Percentiles rank a stretch among this genome's conserved stretches.
phyloP scores from a whole-genome alignment of 2,888 invertebrate species.

The Platycheirus albimanus region DNA sequence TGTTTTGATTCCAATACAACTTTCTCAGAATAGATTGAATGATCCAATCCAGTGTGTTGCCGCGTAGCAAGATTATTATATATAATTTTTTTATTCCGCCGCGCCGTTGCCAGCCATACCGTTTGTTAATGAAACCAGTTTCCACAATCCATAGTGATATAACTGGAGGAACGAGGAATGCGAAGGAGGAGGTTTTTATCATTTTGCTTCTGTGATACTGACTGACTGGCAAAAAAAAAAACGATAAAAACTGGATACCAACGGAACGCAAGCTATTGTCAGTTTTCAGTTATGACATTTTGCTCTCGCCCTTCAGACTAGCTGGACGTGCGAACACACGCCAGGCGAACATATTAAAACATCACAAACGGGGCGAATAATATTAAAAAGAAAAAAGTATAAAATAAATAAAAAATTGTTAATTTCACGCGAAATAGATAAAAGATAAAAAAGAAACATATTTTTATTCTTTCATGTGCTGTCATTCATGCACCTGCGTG shows the following conservation, averaged over 20 bases:
- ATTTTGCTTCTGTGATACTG: slow-evolving; percentile 1
- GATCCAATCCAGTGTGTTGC: slow-evolving; percentile 50
- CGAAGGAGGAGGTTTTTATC: slow-evolving; percentile 28
- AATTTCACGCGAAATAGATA: slow-evolving; percentile 23
- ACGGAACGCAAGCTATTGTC: slow-evolving; percentile 37
- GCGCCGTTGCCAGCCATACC: neutral
- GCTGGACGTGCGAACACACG: slow-evolving; percentile 45
- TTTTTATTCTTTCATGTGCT: slow-evolving; percentile 46
- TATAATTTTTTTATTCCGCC: slow-evolving; percentile 24
- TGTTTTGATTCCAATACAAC: slow-evolving; percentile 6
- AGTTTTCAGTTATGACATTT: slow-evolving; percentile 45
- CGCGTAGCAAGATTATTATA: slow-evolving; percentile 48
- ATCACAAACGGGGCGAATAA: neutral
- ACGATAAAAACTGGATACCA: slow-evolving; percentile 22
- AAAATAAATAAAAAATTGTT: slow-evolving; percentile 13
- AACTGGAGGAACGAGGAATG: too few species aligned
- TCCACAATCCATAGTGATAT: slow-evolving; percentile 20
- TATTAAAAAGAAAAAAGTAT: neutral
- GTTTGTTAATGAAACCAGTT: slow-evolving; percentile 38
- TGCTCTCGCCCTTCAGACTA: slow-evolving; percentile 50
- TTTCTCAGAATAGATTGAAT: slow-evolving; percentile 25
- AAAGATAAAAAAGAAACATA: neutral
- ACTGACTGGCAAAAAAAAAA: slow-evolving; percentile 8
- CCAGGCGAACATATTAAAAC: slow-evolving; percentile 8
- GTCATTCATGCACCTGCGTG: slow-evolving; percentile 71